Conservation (phyloP, 2,888 invertebrate species). For the Dicranocentrus wangi region DNA sequence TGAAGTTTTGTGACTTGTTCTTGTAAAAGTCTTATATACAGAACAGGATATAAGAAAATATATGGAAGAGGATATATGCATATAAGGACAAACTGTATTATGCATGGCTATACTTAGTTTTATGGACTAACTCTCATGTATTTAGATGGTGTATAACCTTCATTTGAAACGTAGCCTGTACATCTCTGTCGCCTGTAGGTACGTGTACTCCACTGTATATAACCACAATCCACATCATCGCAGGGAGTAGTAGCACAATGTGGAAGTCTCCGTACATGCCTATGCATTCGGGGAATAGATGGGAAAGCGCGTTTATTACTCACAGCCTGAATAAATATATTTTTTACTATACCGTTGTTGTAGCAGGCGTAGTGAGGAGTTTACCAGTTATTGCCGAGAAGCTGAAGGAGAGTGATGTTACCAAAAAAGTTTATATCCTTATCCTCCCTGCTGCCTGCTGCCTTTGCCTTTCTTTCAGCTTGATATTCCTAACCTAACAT, state of each 20-base stretch:
- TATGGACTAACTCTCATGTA: too few relatives aligned
- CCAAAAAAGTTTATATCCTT: not conserved
- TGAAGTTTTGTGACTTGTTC: not conserved
- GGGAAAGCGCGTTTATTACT: not conserved
- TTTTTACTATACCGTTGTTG: too few relatives aligned
- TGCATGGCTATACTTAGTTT: too few relatives aligned
- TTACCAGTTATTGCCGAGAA: constrained; percentile 13
- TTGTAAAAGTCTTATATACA: not conserved
- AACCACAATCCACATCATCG: too few relatives aligned
- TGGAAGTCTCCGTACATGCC: too few relatives aligned
- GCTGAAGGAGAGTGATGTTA: constrained; percentile 2
- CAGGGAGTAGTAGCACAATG: too few relatives aligned
- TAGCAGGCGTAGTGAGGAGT: not conserved
- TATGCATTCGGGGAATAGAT: not conserved
- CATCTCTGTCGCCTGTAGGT: too few relatives aligned
- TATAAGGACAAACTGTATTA: not conserved
- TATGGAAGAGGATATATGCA: not conserved
- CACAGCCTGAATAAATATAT: constrained; percentile 2
- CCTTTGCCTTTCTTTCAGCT: not conserved
- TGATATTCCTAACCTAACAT: not conserved
- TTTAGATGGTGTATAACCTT: constrained; percentile 1
- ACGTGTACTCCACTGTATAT: too few relatives aligned
- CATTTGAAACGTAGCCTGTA: not conserved
- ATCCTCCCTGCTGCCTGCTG: not conserved
- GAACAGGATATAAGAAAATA: too few relatives aligned